A percentile compares a stretch with the other conserved stretches of the same genome.
phyloP scores from a whole-genome alignment of 2,113 vertebrate genomes.

The Eulacestoma nigropectus region DNA sequence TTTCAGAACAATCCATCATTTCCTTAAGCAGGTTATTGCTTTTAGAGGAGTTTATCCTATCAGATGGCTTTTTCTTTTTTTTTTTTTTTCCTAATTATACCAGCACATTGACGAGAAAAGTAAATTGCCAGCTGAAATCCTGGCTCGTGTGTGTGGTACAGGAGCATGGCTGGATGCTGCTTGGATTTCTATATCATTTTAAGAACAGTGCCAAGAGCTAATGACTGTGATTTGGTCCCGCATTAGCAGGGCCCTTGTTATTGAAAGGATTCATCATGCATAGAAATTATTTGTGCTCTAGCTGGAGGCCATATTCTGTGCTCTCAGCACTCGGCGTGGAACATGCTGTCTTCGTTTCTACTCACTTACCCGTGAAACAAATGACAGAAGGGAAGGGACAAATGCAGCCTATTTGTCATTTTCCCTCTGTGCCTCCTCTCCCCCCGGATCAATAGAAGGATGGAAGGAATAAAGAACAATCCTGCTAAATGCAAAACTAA shows the following conservation, averaged over 20 bases:
- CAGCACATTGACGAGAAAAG: neutral
- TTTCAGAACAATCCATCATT: neutral
- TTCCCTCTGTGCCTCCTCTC: neutral
- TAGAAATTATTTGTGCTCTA: constrained; percentile 57
- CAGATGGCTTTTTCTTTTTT: neutral
- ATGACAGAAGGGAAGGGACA: constrained; percentile 48
- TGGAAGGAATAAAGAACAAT: constrained; percentile 12
- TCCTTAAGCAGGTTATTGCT: neutral
- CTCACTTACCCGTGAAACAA: constrained; percentile 65
- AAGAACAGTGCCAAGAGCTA: constrained; percentile 19
- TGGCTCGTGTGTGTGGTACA: neutral
- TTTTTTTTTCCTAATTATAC: neutral
- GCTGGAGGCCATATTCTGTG: constrained; percentile 56
- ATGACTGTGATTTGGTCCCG: constrained; percentile 43
- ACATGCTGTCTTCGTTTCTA: constrained; percentile 41
- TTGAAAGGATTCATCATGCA: constrained; percentile 73
- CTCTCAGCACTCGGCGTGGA: neutral
- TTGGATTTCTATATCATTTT: neutral
- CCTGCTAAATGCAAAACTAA: neutral
- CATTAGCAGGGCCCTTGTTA: constrained; percentile 56
- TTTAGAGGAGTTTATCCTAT: neutral
- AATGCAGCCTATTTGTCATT: constrained; percentile 20
- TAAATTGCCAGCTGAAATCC: neutral
- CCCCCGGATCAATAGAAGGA: constrained; percentile 1
- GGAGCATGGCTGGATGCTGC: neutral